Percentiles rank a stretch among this genome's conserved stretches.
Evolutionary conservation across 53 echinoderm and acorn worm genomes (phyloP).

Genomic region (Glandiceps talaboti): DNA sequence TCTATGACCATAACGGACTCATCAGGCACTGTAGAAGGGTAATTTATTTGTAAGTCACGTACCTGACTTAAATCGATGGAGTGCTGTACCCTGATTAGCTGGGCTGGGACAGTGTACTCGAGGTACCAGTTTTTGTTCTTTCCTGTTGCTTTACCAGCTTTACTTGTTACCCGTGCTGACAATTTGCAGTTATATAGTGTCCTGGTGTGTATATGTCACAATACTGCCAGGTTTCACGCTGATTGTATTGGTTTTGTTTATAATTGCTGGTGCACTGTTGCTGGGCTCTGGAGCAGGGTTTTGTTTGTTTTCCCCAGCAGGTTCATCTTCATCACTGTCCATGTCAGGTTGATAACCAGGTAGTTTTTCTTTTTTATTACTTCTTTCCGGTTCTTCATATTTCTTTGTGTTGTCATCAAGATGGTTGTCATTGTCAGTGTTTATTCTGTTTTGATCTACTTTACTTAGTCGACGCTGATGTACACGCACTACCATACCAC

Average conservation of each 20-base stretch:
- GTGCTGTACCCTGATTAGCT: neutral
- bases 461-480: too few relatives aligned
- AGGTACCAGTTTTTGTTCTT: neutral
- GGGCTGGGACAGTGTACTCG: neutral
- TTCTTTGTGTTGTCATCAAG: too few relatives aligned
- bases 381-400: too few relatives aligned
- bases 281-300: neutral
- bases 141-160: neutral
- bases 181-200: neutral
- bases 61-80: neutral
- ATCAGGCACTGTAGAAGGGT: too few relatives aligned
- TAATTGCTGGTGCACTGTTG: constrained; percentile 7
- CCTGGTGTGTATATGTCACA: neutral
- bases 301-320: constrained; percentile 5
- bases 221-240: neutral
- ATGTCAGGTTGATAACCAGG: too few relatives aligned
- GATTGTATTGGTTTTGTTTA: constrained; percentile 4
- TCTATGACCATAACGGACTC: too few relatives aligned
- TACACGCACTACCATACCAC: too few relatives aligned
- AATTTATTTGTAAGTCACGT: too few relatives aligned
- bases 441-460: too few relatives aligned
- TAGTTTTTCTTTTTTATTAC: too few relatives aligned
- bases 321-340: too few relatives aligned
- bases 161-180: neutral
- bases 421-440: too few relatives aligned